Base-by-base conservation (phyloP, 1,140 invertebrate species). In the Bilobella aurantiaca region DNA sequence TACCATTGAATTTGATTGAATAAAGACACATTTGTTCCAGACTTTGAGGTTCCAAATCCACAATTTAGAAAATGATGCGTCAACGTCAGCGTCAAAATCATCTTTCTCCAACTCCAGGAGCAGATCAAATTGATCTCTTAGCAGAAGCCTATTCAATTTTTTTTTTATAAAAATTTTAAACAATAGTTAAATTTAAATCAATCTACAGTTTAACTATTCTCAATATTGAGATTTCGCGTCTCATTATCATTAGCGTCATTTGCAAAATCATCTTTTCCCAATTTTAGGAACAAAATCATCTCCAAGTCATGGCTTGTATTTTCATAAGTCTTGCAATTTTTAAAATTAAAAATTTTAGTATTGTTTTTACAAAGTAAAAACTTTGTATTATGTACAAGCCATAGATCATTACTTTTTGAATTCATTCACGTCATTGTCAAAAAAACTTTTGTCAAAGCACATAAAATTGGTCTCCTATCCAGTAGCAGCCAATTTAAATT, bases 11-110 rank as follows among this genome's bases (percentile, higher is more conserved):
- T 62, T 62, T 3, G 59, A 37, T 3, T 42, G 23, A 3, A 62
- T 18, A 27, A 42, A 62, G 30, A 62, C 59, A 28, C 59, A 62
- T 34, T 42, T 34, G 14, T 3, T 31, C 59, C 59, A 62, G 46
- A 62, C 14, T 18, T 31, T 46, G 5, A 62, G n/a, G 12, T 62
- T 62, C 29, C 59, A 62, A 28, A 27, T 5, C 59, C 59, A 62
- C 5, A 42, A 18, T 62, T 37, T 46, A n/a, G n/a, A n/a, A n/a
- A n/a, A n/a, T 62, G 29, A 12, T 12, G 8, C 2, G 14, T 37
- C 25, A 3, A 18, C 5, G 29, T 23, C n/a, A 5, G 21, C 5
- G 2, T 18, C 29, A 28, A 46, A 37, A 62, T 62, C 23, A 5
- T 62, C 18, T 12, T 12, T 12, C 34, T 62, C 59, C 5, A 62